phyloP scores from a whole-genome alignment of 2,888 invertebrate species.

The Tetragonula carbonaria region DNA sequence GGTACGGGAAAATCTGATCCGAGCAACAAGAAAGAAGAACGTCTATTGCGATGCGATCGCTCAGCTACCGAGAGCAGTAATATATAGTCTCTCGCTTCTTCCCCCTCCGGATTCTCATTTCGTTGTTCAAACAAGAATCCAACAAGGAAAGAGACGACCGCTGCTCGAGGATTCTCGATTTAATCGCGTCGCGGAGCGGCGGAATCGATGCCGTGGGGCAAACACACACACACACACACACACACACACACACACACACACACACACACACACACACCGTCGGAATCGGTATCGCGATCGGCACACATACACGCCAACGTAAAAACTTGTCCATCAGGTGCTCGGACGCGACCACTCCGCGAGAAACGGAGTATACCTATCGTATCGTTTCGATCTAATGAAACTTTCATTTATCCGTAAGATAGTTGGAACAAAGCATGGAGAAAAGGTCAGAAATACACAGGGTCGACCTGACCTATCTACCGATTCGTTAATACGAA shows the following conservation, averaged over 20 bases:
- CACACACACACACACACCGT: too few species aligned
- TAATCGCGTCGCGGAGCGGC: not conserved
- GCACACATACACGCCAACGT: not conserved
- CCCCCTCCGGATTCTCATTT: slow-evolving; percentile 18
- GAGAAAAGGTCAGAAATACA: slow-evolving; percentile 63
- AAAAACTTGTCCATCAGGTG: slow-evolving; percentile 29
- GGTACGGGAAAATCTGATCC: slow-evolving; percentile 4
- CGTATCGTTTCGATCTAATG: slow-evolving; percentile 48
- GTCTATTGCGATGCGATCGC: not conserved
- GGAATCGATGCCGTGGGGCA: slow-evolving; percentile 18
- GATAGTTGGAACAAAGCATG: slow-evolving; percentile 36
- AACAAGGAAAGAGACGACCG: not conserved
- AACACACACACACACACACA: not conserved
- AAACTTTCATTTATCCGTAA: slow-evolving; percentile 62
- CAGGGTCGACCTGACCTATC: slow-evolving; percentile 55
- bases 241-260: too few species aligned
- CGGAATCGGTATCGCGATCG: slow-evolving; percentile 20
- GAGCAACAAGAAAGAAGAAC: not conserved
- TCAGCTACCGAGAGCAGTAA: not conserved
- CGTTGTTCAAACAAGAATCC: slow-evolving; percentile 34
- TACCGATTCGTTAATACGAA: not conserved
- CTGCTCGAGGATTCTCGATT: slow-evolving; percentile 1
- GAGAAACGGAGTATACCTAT: slow-evolving; percentile 1
- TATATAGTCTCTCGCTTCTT: not conserved
- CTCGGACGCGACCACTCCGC: slow-evolving; percentile 19